A percentile compares a stretch with the other conserved stretches of the same genome.
Conservation (phyloP, 1,140 invertebrate species). For the Eumeta japonica region DNA sequence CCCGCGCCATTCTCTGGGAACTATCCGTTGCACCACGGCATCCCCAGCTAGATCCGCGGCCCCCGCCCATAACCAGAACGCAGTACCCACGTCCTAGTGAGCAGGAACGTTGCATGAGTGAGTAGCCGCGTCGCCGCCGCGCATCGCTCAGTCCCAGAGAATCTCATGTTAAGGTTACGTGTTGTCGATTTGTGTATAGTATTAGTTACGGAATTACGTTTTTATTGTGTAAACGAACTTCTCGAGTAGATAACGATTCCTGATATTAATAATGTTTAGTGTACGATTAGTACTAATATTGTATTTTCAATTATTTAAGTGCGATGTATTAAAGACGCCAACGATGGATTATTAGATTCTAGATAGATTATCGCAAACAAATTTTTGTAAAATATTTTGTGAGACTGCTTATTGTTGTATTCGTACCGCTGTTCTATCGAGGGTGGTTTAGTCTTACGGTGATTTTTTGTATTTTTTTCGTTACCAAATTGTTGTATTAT, state of each 20-base stretch:
- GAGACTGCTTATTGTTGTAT: conserved; percentile 57
- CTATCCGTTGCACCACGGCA: conserved; percentile 63
- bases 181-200: conserved; percentile 57
- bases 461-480: conserved; percentile 52
- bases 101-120: conserved; percentile 28
- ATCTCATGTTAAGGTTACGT: conserved; percentile 44
- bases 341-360: conserved; percentile 46
- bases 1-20: conserved; percentile 79
- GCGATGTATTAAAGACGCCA: conserved; percentile 39
- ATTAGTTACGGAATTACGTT: conserved; percentile 53
- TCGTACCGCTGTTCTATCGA: conserved; percentile 42
- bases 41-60: conserved; percentile 54
- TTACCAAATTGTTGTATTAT: conserved; percentile 56
- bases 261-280: conserved; percentile 52
- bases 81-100: conserved; percentile 34
- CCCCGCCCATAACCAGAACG: conserved; percentile 19
- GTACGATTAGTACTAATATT: conserved; percentile 45
- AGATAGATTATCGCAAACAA: conserved; percentile 51
- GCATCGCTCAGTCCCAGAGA: conserved; percentile 47
- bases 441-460: conserved; percentile 37
- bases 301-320: conserved; percentile 50
- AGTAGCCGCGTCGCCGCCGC: conserved; percentile 23
- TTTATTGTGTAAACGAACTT: conserved; percentile 53
- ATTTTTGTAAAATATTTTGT: conserved; percentile 54
- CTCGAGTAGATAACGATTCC: conserved; percentile 52